phyloP scores from a whole-genome alignment of 2,113 vertebrate species.

The Bubo bubo region DNA sequence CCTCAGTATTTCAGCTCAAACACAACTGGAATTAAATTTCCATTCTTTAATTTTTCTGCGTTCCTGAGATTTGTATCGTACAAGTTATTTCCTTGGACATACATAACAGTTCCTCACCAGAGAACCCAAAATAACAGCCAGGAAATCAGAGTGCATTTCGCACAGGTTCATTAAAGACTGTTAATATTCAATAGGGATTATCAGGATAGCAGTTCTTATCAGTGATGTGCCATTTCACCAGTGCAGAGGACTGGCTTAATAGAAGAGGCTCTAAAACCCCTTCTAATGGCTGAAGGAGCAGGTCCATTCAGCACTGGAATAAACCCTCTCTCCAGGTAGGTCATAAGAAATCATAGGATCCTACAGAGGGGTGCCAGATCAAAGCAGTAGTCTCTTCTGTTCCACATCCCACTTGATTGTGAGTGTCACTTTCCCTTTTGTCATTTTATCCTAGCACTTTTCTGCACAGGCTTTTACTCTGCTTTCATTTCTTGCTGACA shows the following conservation, averaged over 20 bases:
- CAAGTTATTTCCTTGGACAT: not conserved
- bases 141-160: not conserved
- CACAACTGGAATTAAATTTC: not conserved
- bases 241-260: not conserved
- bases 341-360: not conserved
- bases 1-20: not conserved
- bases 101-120: not conserved
- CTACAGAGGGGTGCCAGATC: not conserved
- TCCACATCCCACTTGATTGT: not conserved
- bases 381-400: not conserved
- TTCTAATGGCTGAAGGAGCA: not conserved
- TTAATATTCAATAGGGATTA: not conserved
- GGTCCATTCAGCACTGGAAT: not conserved
- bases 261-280: not conserved
- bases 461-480: not conserved
- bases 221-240: not conserved
- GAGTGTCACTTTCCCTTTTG: not conserved
- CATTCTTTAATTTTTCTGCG: not conserved
- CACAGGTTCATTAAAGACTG: not conserved
- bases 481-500: slow-evolving; percentile 1
- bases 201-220: not conserved
- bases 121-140: not conserved
- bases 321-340: not conserved
- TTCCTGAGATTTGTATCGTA: not conserved
- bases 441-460: not conserved